Evolutionary conservation across 2,113 vertebrate genomes (phyloP), one percentile per base, ranked within the genome.

Genomic region (Motacilla tschutschensis): DNA sequence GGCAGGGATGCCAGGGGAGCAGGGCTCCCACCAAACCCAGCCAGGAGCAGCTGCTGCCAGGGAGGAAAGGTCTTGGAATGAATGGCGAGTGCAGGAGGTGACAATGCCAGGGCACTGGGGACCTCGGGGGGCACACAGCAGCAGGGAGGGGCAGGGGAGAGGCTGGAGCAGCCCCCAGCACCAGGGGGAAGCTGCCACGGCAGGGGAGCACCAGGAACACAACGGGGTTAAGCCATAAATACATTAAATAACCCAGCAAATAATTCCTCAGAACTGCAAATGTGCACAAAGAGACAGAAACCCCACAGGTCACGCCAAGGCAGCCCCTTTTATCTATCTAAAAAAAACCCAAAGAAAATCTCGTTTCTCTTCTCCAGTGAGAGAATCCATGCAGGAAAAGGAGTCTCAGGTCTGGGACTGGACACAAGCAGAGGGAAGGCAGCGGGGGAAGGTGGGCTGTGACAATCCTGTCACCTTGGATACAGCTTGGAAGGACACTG

Each of bases 381-480:
- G 60, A 41, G 62, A 79, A 69, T 18, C 21, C 59, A 51, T 65
- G 85, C 89, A 92, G 77, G 76, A 69, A 86, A 75, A 91, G 79
- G 77, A 81, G 81, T 36, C 9, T 12, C 6, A 12, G n/a, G 58
- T n/a, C 22, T 10, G 79, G 35, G 51, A 72, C 2, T 8, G 33
- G 41, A 17, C 77, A 63, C 31, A 53, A n/a, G 47, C 44, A 38
- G 29, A 33, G 87, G 36, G 7, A 28, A 85, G 77, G 80, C 73
- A 54, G 74, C 17, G 3, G 60, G 74, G 46, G 59, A 88, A 81
- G 75, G 44, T 26, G 43, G 82, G 64, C 74, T 41, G 71, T n/a
- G 78, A 93, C 96, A 95, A 89, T 53, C 80, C 86, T 24, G 95
- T 98, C 95, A 97, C 96, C 97, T 95, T 97, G 97, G 96, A 97